Base-by-base conservation (phyloP, 2,888 invertebrate species). In the Leptopilina myrica region DNA sequence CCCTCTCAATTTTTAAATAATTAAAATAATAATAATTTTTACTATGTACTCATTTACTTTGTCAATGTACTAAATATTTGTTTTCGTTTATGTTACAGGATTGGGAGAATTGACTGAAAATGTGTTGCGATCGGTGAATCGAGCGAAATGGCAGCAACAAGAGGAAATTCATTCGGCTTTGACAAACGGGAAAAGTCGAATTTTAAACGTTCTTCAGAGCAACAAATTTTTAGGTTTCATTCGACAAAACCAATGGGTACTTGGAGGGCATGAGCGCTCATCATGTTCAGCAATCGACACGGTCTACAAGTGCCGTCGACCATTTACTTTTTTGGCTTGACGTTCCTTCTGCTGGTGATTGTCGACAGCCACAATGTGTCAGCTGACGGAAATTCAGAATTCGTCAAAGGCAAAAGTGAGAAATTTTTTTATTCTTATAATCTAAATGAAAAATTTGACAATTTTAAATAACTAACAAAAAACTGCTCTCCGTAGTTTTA, bases 341-440 rank as follows among this genome's bases (percentile, higher is more conserved):
- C 64, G 43, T 75, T 89, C 77, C 78, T 88, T 49, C 82, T 90
- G 79, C 78, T 90, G 80, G 83, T 88, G 79, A 80, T 90, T 80
- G 76, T 86, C 84, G 85, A 85, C 84, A 86, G 83, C 85, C 83
- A 87, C 85, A 80, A 89, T 88, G 90, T 88, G 77, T 86, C 87
- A 78, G 89, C 89, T 76, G 90, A 91, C 78, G 88, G 89, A 84
- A 89, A 93, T 87, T 95, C 95, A 86, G 95, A 95, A 91, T 95
- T 95, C 91, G 95, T 95, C 91, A 95, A 95, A 92, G 95, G 95
- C 92, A 96, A 95, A 92, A 95, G 95, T 95, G 94, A 95, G 95
- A 95, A 82, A 76, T 11, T 67, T 11, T 20, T 59, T 43, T 43
- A 43, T 33, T 33, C 33, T 33, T 33, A 5, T 3, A 8, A n/a